Base-by-base conservation (phyloP, 2,888 invertebrate species). In the Cheiracanthium punctorium region DNA sequence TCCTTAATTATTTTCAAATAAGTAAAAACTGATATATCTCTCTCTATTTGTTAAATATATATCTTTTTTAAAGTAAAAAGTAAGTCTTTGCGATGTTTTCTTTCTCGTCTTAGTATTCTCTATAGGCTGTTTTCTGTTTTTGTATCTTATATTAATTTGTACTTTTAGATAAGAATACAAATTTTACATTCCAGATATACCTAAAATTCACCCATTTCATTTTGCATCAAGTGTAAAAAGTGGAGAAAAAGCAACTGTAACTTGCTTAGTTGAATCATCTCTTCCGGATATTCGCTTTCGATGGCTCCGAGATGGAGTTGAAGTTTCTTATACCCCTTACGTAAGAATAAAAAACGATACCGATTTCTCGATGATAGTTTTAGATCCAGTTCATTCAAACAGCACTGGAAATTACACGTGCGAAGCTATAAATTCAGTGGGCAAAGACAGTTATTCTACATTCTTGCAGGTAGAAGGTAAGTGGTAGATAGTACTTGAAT, bases 371-470 rank as follows among this genome's bases (percentile, higher is more conserved):
- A 48, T 86, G 2, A 30, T 88, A 28, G 30, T 73, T 1, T 48
- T 88, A 24, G 79, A 82, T 28, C 67, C 79, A 8, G 82, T 86
- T 5, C 24, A 75, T 7, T 10, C 8, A 20, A 80, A 80, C 10
- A 76, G 75, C 37, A 69, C 69, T 8, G 89, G 88, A 32, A 89
- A 88, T 73, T 89, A 88, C 71, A 74, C 88, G 0, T 89, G 88
- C 52, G 33, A 41, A 30, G 88, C 74, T 12, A 67, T 52, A 14
- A 88, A 76, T 67, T 52, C 12, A 17, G 41, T 76, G 0, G 88
- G 88, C 33, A 20, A 67, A 74, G 88, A 79, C n/a, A 48, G 20
- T 2, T 80, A 48, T 58, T 69, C 88, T 1, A 30, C 88, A 14
- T 71, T 58, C 52, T 80, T 88, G 20, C 67, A 64, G 67, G 82